Conservation (phyloP, 2,113 vertebrate species). For the Pseudonaja textilis region DNA sequence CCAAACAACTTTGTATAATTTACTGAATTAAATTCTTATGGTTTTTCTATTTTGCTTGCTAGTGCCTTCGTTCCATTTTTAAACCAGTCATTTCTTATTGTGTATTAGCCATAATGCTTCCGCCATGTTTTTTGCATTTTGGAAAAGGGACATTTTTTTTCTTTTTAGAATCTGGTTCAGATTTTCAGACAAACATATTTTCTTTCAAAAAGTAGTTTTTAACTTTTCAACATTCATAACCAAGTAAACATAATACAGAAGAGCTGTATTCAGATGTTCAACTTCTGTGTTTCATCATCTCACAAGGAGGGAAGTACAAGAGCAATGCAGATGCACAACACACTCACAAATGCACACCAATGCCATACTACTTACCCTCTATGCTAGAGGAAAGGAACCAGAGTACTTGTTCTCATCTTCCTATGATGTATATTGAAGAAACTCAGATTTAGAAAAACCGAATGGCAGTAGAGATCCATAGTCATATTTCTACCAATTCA, state of each 20-base stretch:
- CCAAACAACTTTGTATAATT: slow-evolving; percentile 6
- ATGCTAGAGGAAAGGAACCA: background rate
- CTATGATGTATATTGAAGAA: background rate
- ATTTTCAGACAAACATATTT: background rate
- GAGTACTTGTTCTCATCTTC: background rate
- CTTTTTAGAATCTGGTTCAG: background rate
- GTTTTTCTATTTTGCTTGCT: background rate
- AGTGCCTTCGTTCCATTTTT: background rate
- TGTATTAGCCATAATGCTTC: slow-evolving; percentile 2
- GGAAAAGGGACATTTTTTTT: background rate
- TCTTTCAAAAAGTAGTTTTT: background rate
- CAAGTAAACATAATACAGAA: background rate
- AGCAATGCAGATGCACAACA: background rate
- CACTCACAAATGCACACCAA: background rate
- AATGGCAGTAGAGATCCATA: background rate
- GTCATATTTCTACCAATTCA: background rate
- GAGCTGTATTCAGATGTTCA: background rate
- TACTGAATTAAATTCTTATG: background rate
- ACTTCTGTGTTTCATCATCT: background rate
- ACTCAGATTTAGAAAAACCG: background rate
- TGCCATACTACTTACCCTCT: background rate
- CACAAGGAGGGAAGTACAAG: background rate
- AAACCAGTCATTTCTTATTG: background rate
- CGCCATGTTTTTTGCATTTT: background rate
- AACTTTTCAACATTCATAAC: background rate